These are phyloP conservation scores for Thereva unica DNA, from an alignment of 2,888 invertebrate genomes.

Conservation along the genomic window DNA sequence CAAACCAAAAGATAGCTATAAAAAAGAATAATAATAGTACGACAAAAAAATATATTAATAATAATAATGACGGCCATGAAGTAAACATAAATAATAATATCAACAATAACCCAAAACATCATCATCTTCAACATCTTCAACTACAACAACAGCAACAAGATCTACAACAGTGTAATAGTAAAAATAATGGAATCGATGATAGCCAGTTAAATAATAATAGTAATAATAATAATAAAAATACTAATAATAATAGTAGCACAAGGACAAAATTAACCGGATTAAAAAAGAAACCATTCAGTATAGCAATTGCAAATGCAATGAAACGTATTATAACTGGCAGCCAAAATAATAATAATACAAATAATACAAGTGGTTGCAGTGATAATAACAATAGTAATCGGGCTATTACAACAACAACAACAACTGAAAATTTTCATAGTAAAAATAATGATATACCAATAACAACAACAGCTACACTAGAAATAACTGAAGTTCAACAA, in stretches of 20 bases:
- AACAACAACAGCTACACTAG: conserved; percentile 7
- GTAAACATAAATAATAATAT: neutral
- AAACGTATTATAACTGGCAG: conserved; percentile 30
- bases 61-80: neutral
- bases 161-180: conserved; percentile 2
- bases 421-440: neutral
- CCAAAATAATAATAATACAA: conserved; percentile 2
- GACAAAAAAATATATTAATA: neutral
- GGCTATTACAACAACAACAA: conserved; percentile 12
- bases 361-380: neutral
- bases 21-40: conserved; percentile 8
- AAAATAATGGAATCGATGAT: neutral
- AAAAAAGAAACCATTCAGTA: conserved; percentile 23
- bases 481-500: conserved; percentile 1
- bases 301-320: conserved; percentile 34
- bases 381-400: conserved; percentile 17
- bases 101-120: neutral
- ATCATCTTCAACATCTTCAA: too few species aligned
- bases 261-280: conserved; percentile 21
- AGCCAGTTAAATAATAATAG: neutral
- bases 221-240: conserved; percentile 7
- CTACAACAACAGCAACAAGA: neutral
- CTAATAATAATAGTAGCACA: conserved; percentile 8
- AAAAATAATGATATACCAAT: conserved; percentile 1
- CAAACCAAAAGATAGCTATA: conserved; percentile 25